Percentiles rank a stretch among this genome's conserved stretches.
These are phyloP conservation scores for Orcinus orca DNA, from an alignment of 2,113 vertebrate species.

Conservation along the genomic window DNA sequence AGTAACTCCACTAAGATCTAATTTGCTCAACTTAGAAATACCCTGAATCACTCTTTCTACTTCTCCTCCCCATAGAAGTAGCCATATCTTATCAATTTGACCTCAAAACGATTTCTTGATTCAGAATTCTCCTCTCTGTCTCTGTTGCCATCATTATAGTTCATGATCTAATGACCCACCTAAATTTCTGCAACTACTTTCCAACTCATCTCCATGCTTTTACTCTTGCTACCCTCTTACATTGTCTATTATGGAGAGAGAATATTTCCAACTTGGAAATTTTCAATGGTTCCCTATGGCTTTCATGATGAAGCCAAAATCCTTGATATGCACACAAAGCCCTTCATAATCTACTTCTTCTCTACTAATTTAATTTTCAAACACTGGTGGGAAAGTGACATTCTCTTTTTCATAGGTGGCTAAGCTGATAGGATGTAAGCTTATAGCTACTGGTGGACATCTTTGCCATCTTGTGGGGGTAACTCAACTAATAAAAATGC, in stretches of 20 bases:
- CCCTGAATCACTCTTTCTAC: background rate
- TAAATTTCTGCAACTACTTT: background rate
- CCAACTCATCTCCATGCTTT: background rate
- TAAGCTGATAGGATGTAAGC: background rate
- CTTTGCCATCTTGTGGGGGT: background rate
- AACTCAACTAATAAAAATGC: background rate
- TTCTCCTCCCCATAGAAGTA: background rate
- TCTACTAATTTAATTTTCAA: background rate
- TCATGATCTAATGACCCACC: background rate
- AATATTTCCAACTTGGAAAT: background rate
- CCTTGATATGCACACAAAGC: background rate
- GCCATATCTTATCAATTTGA: background rate
- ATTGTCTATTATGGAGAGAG: background rate
- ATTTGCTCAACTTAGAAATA: background rate
- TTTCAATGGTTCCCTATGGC: background rate
- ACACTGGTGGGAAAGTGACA: background rate
- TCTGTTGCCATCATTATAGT: background rate
- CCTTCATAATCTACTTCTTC: background rate
- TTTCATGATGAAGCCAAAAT: background rate
- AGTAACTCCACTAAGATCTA: background rate
- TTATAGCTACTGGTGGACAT: background rate
- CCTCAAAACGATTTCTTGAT: background rate
- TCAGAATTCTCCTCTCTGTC: background rate
- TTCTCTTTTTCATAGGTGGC: background rate
- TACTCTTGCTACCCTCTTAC: background rate